These are phyloP conservation scores for Cheumatopsyche charites DNA, from an alignment of 1,140 invertebrate species.

Conservation along the genomic window DNA sequence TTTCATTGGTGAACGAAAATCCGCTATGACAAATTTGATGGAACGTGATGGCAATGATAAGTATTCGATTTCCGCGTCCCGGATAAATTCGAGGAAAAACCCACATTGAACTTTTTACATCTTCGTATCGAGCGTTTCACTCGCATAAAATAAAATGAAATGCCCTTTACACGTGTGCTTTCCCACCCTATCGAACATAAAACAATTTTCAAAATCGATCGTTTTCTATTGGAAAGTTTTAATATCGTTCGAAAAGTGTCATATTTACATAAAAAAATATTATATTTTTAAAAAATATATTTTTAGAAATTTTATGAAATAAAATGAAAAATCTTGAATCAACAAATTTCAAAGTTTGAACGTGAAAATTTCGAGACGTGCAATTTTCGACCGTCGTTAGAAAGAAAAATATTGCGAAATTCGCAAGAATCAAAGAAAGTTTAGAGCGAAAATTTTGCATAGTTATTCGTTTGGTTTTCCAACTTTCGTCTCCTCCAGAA, in stretches of 20 bases:
- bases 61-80: conserved; percentile 29
- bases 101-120: conserved; percentile 31
- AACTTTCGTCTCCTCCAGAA: no score
- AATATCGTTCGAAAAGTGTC: no score
- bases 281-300: no score
- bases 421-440: conserved; percentile 1
- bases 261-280: no score
- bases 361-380: not conserved
- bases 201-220: no score
- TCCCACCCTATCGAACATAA: no score
- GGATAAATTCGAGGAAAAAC: conserved; percentile 29
- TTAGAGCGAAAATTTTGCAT: conserved; percentile 11
- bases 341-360: not conserved
- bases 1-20: conserved; percentile 45
- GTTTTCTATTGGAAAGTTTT: no score
- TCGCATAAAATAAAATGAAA: not conserved
- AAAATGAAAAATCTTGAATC: no score
- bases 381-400: not conserved
- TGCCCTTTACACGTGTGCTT: not conserved
- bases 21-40: conserved; percentile 48
- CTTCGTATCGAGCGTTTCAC: not conserved
- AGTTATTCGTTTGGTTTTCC: not conserved
- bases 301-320: no score
- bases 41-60: conserved; percentile 47
- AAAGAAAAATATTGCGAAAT: conserved; percentile 12